Evolutionary conservation across 2,797 vertebrate species (phyloP).

Genomic region (Ceryle rudis): DNA sequence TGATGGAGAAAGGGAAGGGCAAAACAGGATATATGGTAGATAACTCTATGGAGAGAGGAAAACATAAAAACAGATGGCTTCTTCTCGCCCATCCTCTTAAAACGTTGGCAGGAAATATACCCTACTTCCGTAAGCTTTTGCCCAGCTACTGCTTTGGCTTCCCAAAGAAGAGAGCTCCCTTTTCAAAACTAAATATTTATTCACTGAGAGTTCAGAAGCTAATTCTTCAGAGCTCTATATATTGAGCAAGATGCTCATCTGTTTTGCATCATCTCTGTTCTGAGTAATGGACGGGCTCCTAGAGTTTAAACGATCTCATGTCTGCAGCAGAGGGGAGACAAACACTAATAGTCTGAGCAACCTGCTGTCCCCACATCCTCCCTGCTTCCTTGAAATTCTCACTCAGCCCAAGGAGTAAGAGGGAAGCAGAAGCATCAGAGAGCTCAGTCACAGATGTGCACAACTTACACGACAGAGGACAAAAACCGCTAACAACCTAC

Average conservation of each 20-base stretch:
- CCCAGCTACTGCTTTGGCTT: neutral
- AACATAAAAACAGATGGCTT: neutral
- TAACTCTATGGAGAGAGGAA: neutral
- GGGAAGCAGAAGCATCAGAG: neutral
- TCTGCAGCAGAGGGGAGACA: neutral
- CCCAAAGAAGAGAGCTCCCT: neutral
- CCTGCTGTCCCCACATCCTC: neutral
- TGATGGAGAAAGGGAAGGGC: neutral
- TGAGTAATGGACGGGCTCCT: neutral
- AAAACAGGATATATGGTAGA: neutral
- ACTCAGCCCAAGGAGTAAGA: neutral
- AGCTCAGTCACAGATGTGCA: neutral
- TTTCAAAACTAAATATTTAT: neutral
- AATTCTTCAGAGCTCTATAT: neutral
- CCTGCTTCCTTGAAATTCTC: neutral
- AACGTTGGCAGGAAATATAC: neutral
- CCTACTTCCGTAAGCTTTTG: neutral
- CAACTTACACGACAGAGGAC: neutral
- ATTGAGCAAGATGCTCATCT: neutral
- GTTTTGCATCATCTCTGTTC: neutral
- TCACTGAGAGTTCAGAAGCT: neutral
- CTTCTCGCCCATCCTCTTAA: neutral
- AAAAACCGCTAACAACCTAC: neutral
- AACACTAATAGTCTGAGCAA: neutral
- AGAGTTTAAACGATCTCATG: neutral